Percentiles rank a stretch among this genome's conserved stretches.
These are phyloP conservation scores for Platyscapa corneri DNA, from an alignment of 1,140 invertebrate species.

Conservation along the genomic window DNA sequence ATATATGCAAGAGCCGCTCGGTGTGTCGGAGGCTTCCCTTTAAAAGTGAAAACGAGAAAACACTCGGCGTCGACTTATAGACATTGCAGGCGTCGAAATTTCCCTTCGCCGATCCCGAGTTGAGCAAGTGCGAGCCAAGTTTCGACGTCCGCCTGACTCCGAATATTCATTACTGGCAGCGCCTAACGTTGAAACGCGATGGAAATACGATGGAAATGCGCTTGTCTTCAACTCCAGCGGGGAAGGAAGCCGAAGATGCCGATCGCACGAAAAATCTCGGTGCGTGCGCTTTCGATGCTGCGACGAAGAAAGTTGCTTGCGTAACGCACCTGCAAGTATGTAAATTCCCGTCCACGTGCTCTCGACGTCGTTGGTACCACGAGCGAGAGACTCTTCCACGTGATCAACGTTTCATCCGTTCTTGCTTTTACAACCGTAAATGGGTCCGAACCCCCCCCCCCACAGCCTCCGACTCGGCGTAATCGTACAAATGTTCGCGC, in stretches of 20 bases:
- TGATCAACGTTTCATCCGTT: neutral
- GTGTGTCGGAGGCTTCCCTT: too few species aligned
- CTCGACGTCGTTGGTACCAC: neutral
- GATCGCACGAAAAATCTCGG: neutral
- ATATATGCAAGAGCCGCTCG: neutral
- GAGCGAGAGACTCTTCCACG: neutral
- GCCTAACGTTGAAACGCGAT: neutral
- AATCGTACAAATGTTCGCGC: too few species aligned
- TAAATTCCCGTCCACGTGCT: neutral
- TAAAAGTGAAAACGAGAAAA: slow-evolving; percentile 21
- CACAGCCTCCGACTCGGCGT: too few species aligned
- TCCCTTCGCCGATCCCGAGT: neutral
- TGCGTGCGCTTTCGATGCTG: neutral
- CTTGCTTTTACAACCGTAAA: too few species aligned
- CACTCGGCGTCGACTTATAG: neutral
- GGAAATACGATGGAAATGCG: too few species aligned
- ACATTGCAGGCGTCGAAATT: neutral
- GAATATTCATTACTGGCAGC: slow-evolving; percentile 17
- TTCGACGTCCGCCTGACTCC: neutral
- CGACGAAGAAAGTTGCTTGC: neutral
- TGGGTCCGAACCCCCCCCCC: too few species aligned
- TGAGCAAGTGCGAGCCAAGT: neutral
- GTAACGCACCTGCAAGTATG: neutral
- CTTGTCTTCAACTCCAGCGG: too few species aligned
- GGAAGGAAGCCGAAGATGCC: neutral